These are phyloP conservation scores for Buphagus erythrorhynchus DNA, from an alignment of 2,797 vertebrate species.

Conservation along the genomic window DNA sequence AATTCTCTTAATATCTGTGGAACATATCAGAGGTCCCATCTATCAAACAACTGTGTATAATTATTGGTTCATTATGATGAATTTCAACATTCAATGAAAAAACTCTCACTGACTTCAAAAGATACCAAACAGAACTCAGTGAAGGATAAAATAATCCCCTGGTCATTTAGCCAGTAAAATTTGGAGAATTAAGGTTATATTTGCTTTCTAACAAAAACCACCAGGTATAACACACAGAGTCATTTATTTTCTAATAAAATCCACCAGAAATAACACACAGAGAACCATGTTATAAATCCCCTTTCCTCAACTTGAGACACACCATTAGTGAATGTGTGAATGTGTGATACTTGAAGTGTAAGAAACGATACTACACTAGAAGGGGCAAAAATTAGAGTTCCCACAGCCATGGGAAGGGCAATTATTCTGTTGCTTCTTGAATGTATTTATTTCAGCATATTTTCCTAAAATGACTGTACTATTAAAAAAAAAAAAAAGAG, in stretches of 20 bases:
- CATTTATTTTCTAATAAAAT: not conserved
- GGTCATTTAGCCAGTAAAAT: not conserved
- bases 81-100: not conserved
- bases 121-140: not conserved
- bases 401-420: not conserved
- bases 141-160: not conserved
- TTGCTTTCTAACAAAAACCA: not conserved
- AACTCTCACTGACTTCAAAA: not conserved
- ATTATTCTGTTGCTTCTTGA: not conserved
- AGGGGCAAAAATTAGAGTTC: not conserved
- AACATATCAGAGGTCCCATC: not conserved
- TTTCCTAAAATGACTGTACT: not conserved
- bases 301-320: not conserved
- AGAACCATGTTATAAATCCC: not conserved
- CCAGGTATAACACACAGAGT: not conserved
- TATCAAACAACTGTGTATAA: not conserved
- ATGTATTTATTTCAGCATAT: not conserved
- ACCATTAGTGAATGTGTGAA: not conserved
- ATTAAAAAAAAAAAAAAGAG: not conserved
- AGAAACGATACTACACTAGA: not conserved
- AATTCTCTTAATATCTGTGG: not conserved
- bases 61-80: not conserved
- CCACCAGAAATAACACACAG: not conserved
- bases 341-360: not conserved
- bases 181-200: not conserved